A percentile compares a stretch with the other conserved stretches of the same genome.
phyloP scores from a whole-genome alignment of 2,113 vertebrate genomes.

The Coptodon bakossiorum region DNA sequence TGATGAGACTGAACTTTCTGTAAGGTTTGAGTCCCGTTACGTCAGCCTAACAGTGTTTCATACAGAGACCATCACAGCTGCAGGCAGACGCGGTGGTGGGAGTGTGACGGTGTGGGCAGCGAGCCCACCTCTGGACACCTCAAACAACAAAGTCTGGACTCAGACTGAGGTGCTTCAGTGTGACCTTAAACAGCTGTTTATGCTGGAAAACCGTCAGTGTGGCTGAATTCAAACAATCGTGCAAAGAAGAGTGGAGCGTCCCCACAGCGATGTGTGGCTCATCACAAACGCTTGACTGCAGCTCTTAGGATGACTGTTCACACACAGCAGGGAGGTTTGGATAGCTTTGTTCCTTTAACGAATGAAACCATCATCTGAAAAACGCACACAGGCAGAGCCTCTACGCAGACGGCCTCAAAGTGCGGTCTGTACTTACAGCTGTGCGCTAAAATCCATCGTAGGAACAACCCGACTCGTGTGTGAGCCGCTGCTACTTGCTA shows the following conservation, averaged over 20 bases:
- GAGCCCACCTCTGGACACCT: not conserved
- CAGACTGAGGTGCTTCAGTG: not conserved
- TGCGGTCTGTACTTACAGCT: not conserved
- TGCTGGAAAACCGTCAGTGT: not conserved
- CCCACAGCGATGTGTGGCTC: not conserved
- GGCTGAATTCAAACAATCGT: not conserved
- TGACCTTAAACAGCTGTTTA: not conserved
- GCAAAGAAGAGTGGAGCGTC: not conserved
- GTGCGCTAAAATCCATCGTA: not conserved
- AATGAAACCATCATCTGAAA: not conserved
- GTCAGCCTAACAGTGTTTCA: not conserved
- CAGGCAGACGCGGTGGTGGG: not conserved
- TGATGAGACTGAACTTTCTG: not conserved
- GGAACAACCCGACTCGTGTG: not conserved
- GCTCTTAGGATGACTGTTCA: not conserved
- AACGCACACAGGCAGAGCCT: not conserved
- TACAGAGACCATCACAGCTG: not conserved
- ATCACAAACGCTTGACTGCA: not conserved
- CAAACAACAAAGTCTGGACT: not conserved
- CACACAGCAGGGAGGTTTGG: not conserved
- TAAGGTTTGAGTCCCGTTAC: not conserved
- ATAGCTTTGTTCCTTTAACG: not conserved
- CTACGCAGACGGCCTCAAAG: not conserved
- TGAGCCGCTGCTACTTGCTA: not conserved
- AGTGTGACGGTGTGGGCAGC: not conserved